Base-by-base conservation (phyloP, 1,140 invertebrate genomes). In the Choristoneura fumiferana region DNA sequence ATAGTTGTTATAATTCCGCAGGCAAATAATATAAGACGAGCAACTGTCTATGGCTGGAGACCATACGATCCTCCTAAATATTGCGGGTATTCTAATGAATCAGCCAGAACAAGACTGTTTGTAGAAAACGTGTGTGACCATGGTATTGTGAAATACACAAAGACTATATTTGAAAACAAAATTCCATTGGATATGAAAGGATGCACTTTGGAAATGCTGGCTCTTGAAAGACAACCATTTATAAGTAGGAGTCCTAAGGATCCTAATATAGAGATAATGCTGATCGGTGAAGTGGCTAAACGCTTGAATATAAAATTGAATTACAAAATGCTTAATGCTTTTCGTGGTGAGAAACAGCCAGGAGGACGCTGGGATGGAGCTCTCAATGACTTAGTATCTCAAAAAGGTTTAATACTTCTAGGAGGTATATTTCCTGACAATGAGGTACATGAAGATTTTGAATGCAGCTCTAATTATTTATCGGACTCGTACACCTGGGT, bases 361-460 rank as follows among this genome's bases (percentile, higher is more conserved):
- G 54, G 63, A 45, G 74, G 74, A 10, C 37, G 58, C 2, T 92
- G 91, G 91, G 76, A 78, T 18, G 91, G 90, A 0, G 73, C 87
- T n/a, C 68, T 91, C 34, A 80, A 75, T 0, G 63, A 79, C 8
- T 38, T 92, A 0, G 56, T 63, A 8, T 61, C 72, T 0, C 84
- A 81, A 53, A 76, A 82, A 57, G 91, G 87, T 1, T 81, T 91
- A 15, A 80, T 92, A 1, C 64, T 91, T 4, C 60, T 91, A 8
- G 91, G 91, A 1, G 91, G 89, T 29, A 90, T 87, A 58, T 91
- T 87, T 74, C 90, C 91, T 13, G 91, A 92, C 67, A 89, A 90
- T 59, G 89, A 90, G 60, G 84, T 91, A 3, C 82, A 87, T 13
- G 86, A 90, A 43, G 81, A 87, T 62, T 92, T 91, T 63, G 90